These are phyloP conservation scores for Pituophis catenifer DNA, from an alignment of 2,113 vertebrate genomes.

Conservation along the genomic window DNA sequence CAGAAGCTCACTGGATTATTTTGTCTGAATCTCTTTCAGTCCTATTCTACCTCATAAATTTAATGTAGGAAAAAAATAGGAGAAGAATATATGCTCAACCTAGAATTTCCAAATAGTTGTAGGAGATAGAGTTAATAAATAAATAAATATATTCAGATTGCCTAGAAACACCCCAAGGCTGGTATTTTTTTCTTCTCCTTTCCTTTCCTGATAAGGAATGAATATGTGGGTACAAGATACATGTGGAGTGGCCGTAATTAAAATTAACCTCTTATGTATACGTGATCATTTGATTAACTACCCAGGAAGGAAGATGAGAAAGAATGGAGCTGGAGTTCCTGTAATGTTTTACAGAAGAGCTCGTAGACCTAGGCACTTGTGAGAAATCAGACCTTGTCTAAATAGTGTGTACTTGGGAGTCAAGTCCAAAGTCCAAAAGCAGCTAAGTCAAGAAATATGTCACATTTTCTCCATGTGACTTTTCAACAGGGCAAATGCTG, in stretches of 20 bases:
- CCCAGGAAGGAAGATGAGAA: neutral
- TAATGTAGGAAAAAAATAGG: neutral
- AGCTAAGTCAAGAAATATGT: neutral
- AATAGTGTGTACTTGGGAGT: neutral
- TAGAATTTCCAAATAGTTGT: neutral
- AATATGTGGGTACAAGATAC: neutral
- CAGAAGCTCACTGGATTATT: neutral
- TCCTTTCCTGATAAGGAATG: neutral
- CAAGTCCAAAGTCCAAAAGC: neutral
- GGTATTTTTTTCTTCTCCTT: neutral
- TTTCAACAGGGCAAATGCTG: neutral
- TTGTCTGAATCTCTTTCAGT: neutral
- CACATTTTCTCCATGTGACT: neutral
- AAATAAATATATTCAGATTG: neutral
- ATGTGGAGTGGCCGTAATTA: neutral
- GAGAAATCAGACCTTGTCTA: neutral
- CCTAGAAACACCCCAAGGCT: neutral
- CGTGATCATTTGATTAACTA: neutral
- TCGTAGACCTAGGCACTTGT: neutral
- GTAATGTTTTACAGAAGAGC: neutral
- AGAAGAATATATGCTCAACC: neutral
- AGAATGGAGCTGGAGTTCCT: neutral
- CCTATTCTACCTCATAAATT: neutral
- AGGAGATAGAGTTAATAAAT: neutral
- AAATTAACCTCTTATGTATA: neutral